Conservation (phyloP, 2,113 vertebrate species). For the Elanoides forficatus region DNA sequence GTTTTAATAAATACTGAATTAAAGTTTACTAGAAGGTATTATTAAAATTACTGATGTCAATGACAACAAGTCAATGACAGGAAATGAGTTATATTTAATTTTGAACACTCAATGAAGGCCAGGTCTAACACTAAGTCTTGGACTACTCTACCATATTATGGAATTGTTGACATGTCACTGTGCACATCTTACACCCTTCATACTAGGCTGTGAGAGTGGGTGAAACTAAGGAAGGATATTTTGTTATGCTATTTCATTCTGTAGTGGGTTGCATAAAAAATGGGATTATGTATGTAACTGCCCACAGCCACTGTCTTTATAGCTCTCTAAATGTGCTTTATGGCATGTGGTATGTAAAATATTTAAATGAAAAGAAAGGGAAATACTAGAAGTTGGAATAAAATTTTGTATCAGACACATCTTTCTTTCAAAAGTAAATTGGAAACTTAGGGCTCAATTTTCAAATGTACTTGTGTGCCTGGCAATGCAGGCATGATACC, state of each 20-base stretch:
- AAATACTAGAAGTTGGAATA: background rate
- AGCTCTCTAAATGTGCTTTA: background rate
- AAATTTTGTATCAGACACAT: background rate
- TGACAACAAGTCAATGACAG: background rate
- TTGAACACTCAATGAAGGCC: background rate
- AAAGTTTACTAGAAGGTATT: background rate
- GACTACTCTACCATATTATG: background rate
- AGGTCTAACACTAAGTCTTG: background rate
- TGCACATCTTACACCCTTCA: background rate
- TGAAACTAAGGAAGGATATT: background rate
- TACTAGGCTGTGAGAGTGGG: background rate
- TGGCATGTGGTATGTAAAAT: background rate
- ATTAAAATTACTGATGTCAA: background rate
- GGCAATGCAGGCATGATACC: background rate
- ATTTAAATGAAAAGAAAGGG: background rate
- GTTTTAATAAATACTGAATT: background rate
- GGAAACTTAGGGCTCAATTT: background rate
- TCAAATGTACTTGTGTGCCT: background rate
- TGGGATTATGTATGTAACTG: background rate
- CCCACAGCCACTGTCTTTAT: background rate
- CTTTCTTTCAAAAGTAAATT: background rate
- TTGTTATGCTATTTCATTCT: background rate
- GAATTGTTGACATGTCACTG: background rate
- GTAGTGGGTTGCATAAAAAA: background rate
- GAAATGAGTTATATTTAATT: background rate